A percentile compares a stretch with the other conserved stretches of the same genome.
These are phyloP conservation scores for Cryptocephalus primarius DNA, from an alignment of 2,888 invertebrate species.

Conservation along the genomic window DNA sequence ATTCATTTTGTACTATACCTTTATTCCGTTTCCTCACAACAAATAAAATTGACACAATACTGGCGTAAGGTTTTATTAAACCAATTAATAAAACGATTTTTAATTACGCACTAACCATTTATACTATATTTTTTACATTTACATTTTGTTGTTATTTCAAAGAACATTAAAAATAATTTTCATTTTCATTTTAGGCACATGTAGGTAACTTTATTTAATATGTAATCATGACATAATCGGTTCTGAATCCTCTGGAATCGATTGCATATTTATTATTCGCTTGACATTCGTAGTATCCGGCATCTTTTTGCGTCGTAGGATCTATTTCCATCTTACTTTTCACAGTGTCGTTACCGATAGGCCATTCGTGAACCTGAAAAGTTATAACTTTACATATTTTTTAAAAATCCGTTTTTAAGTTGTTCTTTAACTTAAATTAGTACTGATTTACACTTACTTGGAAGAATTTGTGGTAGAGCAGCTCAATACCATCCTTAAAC, in stretches of 20 bases:
- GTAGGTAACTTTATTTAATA: constrained; percentile 25
- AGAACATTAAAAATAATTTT: too few species aligned
- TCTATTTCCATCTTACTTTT: constrained; percentile 67
- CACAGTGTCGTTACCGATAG: constrained; percentile 50
- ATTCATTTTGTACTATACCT: too few species aligned
- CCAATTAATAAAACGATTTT: too few species aligned
- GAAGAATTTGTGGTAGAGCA: constrained; percentile 59
- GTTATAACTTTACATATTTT: not conserved
- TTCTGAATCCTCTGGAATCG: constrained; percentile 55
- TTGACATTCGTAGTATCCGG: constrained; percentile 61
- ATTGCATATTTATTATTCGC: constrained; percentile 62
- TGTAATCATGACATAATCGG: constrained; percentile 49
- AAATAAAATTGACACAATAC: too few species aligned
- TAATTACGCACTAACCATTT: too few species aligned
- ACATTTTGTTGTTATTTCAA: too few species aligned
- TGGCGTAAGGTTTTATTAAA: too few species aligned
- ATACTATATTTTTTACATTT: too few species aligned
- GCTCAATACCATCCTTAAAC: constrained; percentile 66
- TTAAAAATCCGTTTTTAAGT: not conserved
- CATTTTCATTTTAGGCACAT: too few species aligned
- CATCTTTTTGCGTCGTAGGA: constrained; percentile 61
- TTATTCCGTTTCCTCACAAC: too few species aligned
- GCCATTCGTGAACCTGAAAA: constrained; percentile 53
- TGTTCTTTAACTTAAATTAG: too few species aligned
- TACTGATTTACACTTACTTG: constrained; percentile 38